Conservation (phyloP, 2,113 vertebrate species). For the Furnarius figulus region DNA sequence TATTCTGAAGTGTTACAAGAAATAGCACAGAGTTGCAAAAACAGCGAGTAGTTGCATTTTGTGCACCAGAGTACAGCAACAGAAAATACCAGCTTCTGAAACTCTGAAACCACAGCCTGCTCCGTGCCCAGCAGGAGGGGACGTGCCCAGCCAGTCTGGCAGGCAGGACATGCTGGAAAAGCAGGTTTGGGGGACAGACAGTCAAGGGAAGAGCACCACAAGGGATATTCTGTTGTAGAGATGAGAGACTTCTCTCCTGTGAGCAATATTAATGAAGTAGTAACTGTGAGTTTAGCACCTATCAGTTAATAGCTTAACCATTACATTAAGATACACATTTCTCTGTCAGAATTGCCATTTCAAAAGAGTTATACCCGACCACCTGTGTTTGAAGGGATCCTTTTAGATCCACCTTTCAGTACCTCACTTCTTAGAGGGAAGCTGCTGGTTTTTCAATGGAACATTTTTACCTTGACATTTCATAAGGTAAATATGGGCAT, state of each 20-base stretch:
- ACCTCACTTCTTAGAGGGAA: not conserved
- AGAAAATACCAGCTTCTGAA: not conserved
- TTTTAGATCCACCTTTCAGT: not conserved
- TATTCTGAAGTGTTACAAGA: constrained; percentile 34
- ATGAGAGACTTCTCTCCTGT: not conserved
- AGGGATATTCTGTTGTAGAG: not conserved
- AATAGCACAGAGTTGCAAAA: constrained; percentile 46
- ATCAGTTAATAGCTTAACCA: not conserved
- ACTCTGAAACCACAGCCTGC: not conserved
- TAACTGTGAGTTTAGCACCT: constrained; percentile 47
- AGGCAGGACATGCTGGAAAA: not conserved
- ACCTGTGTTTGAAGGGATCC: not conserved
- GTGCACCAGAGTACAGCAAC: not conserved
- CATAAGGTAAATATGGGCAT: not conserved
- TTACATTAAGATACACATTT: not conserved
- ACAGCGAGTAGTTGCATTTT: constrained; percentile 18
- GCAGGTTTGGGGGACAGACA: not conserved
- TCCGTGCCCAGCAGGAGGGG: not conserved
- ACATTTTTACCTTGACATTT: not conserved
- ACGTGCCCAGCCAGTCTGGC: not conserved
- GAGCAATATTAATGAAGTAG: constrained; percentile 8
- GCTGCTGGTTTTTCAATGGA: constrained; percentile 12
- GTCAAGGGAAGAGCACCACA: not conserved
- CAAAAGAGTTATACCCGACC: not conserved
- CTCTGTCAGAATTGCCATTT: not conserved